Evolutionary conservation across 2,888 invertebrate species (phyloP), one percentile per base, ranked within the genome.

Genomic region (Rhodophaea formosa): DNA sequence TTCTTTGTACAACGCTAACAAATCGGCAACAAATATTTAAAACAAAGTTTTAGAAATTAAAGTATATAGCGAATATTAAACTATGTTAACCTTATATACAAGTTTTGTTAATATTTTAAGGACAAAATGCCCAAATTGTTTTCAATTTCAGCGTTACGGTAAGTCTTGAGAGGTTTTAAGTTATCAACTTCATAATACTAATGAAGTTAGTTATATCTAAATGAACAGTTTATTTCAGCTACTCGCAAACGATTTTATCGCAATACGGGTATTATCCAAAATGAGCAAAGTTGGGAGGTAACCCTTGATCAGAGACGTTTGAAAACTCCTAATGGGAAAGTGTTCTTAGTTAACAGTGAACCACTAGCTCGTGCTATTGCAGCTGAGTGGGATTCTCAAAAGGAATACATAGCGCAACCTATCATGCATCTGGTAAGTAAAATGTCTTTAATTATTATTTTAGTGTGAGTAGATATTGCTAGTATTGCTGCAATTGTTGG

Each of bases 371-470:
- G 98, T 61, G 98, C 97, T 15, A 94, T 99, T 51, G 98, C 99
- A 0, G 94, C 95, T 30, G 99, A 99, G 92, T 99, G 99, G 97
- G 96, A 97, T 71, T 92, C 95, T 7, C 99, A 99, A 81, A 93
- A 93, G 63, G 94, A 96, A 29, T 88, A 90, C 56, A 95, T 99
- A 64, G 85, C 95, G 60, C 94, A 93, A 70, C 94, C 95, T 52
- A 93, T 93, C 43, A 99, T 99, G 98, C 98, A 98, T 86, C 86
- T 99, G 91, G 97, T 97, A 92, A 89, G n/a, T 39, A 12, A 12
- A 39, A 39, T 10, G 8, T n/a, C n/a, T n/a, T n/a, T n/a, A n/a
- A n/a, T n/a, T n/a, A n/a, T n/a, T n/a, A n/a, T n/a, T n/a, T n/a
- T n/a, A n/a, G n/a, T n/a, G n/a, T n/a, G n/a, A n/a, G n/a, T n/a